Conservation (phyloP, 2,113 vertebrate species). For the Cryptoleucopteryx plumbea region DNA sequence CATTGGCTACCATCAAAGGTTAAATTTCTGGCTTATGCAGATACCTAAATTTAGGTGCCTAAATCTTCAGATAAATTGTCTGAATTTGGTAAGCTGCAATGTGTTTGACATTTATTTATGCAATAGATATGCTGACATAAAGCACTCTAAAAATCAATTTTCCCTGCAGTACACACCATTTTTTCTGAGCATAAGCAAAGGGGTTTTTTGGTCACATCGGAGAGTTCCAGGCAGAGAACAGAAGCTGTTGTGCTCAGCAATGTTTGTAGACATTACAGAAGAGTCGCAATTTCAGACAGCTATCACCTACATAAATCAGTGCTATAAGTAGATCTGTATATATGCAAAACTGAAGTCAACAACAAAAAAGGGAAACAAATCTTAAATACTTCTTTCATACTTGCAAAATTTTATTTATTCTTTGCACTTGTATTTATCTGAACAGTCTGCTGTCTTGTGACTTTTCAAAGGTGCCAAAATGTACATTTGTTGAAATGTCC, state of each 20-base stretch:
- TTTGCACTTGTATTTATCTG: neutral
- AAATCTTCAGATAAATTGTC: neutral
- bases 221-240: neutral
- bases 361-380: neutral
- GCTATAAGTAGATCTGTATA: neutral
- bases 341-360: neutral
- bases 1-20: neutral
- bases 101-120: neutral
- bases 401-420: neutral
- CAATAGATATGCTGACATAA: neutral
- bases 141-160: neutral
- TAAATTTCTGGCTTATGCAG: neutral
- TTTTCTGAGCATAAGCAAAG: neutral
- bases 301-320: neutral
- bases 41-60: neutral
- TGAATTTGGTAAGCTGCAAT: neutral
- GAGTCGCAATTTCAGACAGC: neutral
- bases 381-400: neutral
- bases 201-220: fast-evolving
- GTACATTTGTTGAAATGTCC: neutral
- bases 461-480: neutral
- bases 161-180: neutral
- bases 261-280: neutral
- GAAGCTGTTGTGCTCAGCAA: neutral
- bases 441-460: neutral